Evolutionary conservation across 2,797 vertebrate species (phyloP), one percentile per base, ranked within the genome.

Genomic region (Astyanax mexicanus): DNA sequence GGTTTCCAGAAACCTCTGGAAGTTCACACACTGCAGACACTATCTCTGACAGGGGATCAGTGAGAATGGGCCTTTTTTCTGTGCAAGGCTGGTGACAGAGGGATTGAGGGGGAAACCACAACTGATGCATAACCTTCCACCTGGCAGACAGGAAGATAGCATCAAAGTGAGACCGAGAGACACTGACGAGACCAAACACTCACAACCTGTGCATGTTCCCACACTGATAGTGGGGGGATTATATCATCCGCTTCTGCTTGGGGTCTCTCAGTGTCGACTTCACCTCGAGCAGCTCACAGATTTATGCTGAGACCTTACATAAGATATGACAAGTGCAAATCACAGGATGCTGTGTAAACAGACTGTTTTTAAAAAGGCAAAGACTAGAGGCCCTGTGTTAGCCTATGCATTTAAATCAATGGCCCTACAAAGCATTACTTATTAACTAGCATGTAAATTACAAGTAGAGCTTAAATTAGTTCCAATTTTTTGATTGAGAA

Each of bases 41-140:
- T 21, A 66, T 66, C 60, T 65, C 19, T 61, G 44, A 69, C 55
- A 58, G 61, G 23, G 40, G 32, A 61, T 60, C 40, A 62, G 66
- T 32, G 27, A 68, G 29, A 68, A 49, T 19, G 37, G 49, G 32
- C 19, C 15, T 51, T 61, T 54, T n/a, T 38, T 25, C 54, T 37
- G 2, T 10, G 37, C 27, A 40, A 27, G 37, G 35, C 12, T 11
- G 35, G 19, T 12, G n/a, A 38, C 35, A 0, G 12, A 55, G 29
- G 38, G 25, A 38, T 25, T 25, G 40, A n/a, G 29, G 15, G 23
- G 10, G 1, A 27, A 37, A 38, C 49, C 49, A 61, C 74, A 76
- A 68, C 35, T 70, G 58, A 57, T 44, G 21, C 35, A 70, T 44
- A n/a, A 37, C 11, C 60, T 62, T 47, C 52, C 45, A 49, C 44